These are phyloP conservation scores for Tinea pellionella DNA, from an alignment of 2,888 invertebrate species.

Conservation along the genomic window DNA sequence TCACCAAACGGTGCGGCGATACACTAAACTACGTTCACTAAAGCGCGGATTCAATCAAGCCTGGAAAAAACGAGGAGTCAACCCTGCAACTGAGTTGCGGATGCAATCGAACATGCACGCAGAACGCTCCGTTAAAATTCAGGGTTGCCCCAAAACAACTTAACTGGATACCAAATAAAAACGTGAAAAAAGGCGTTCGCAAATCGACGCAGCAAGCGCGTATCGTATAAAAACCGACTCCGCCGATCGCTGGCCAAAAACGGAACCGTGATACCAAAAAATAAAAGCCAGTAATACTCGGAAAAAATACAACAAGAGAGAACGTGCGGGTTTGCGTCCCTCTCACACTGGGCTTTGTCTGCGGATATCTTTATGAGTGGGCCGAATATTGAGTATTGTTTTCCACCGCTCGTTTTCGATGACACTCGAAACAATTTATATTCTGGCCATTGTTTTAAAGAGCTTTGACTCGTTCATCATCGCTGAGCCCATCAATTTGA, in stretches of 20 bases:
- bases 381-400: neutral
- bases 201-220: constrained; percentile 54
- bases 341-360: neutral
- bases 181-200: constrained; percentile 55
- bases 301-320: constrained; percentile 51
- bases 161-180: constrained; percentile 41
- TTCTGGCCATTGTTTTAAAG: neutral
- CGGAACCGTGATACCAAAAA: constrained; percentile 68
- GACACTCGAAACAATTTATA: neutral
- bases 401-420: constrained; percentile 17
- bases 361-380: constrained; percentile 13
- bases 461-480: neutral
- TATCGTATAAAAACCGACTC: constrained; percentile 62
- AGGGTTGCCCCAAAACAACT: constrained; percentile 63
- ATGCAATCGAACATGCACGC: constrained; percentile 59
- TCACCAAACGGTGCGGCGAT: constrained; percentile 32
- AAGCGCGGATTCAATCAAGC: constrained; percentile 65
- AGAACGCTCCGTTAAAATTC: constrained; percentile 53
- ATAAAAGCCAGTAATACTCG: constrained; percentile 60
- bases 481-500: neutral
- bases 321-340: constrained; percentile 26
- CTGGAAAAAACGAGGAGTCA: constrained; percentile 40
- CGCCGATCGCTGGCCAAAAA: constrained; percentile 62
- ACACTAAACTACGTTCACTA: constrained; percentile 61
- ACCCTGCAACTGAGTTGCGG: constrained; percentile 42